Percentiles rank a stretch among this genome's conserved stretches.
phyloP scores from a whole-genome alignment of 2,797 vertebrate genomes.

The Sphaeramia orbicularis region DNA sequence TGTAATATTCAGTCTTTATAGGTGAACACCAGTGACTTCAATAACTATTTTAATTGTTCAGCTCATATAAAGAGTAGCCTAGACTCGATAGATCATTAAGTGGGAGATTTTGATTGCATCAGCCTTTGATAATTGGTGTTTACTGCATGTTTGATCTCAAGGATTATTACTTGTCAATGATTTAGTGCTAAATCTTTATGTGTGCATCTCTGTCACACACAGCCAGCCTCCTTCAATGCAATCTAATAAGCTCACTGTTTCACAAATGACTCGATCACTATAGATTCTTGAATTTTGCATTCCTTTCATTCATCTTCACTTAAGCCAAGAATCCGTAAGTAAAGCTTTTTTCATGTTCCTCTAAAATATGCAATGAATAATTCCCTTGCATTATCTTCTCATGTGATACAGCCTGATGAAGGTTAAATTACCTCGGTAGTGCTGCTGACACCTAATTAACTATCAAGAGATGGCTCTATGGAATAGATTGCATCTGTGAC shows the following conservation, averaged over 20 bases:
- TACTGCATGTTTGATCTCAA: conserved; percentile 52
- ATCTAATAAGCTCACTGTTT: conserved; percentile 46
- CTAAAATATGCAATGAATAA: conserved; percentile 79
- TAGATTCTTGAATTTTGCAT: conserved; percentile 52
- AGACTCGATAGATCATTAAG: conserved; percentile 62
- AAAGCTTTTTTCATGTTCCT: conserved; percentile 69
- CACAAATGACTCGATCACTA: conserved; percentile 43
- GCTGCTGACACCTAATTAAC: conserved; percentile 77
- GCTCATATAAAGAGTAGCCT: conserved; percentile 42
- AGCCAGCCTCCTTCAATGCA: background rate
- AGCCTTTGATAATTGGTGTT: conserved; percentile 66
- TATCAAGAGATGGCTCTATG: conserved; percentile 54
- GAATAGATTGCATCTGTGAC: conserved; percentile 56
- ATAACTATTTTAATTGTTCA: conserved; percentile 50
- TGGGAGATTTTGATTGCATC: conserved; percentile 57
- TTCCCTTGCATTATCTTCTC: conserved; percentile 76
- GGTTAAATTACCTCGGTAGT: conserved; percentile 75
- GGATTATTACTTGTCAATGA: conserved; percentile 63
- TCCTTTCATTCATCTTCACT: conserved; percentile 61
- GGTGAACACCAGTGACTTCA: conserved; percentile 49
- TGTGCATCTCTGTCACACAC: background rate
- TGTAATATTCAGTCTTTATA: conserved; percentile 24
- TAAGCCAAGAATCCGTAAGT: conserved; percentile 57
- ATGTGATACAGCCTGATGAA: conserved; percentile 74
- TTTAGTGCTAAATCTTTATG: conserved; percentile 31